Conservation (phyloP, 2,888 invertebrate species). For the Parnassius apollo region DNA sequence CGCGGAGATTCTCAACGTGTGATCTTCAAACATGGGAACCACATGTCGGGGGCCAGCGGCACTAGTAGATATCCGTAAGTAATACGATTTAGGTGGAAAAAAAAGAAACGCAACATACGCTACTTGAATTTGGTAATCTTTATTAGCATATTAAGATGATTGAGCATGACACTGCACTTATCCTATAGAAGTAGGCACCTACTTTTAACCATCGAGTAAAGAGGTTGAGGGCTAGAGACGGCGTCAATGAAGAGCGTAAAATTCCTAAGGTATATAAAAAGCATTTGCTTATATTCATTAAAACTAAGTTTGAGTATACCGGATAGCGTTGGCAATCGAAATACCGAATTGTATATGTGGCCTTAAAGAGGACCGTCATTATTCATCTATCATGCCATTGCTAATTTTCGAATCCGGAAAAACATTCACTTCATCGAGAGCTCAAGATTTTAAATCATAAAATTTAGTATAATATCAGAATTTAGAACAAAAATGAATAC, state of each 20-base stretch:
- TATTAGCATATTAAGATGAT: slow-evolving; percentile 8
- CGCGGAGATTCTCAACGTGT: slow-evolving; percentile 88
- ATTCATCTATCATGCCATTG: slow-evolving; percentile 18
- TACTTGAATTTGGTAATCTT: neutral
- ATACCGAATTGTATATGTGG: neutral
- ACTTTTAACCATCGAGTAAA: slow-evolving; percentile 7
- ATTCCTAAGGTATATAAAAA: neutral
- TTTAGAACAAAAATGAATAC: neutral
- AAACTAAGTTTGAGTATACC: slow-evolving; percentile 23
- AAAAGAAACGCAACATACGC: neutral
- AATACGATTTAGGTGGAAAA: slow-evolving; percentile 28
- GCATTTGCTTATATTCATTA: too few species aligned
- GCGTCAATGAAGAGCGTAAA: slow-evolving; percentile 1
- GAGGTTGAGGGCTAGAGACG: slow-evolving; percentile 24
- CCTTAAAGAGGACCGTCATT: slow-evolving; percentile 8
- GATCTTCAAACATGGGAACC: slow-evolving; percentile 87
- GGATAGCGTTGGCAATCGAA: slow-evolving; percentile 14
- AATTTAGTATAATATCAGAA: neutral
- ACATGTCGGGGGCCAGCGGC: slow-evolving; percentile 83
- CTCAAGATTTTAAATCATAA: slow-evolving; percentile 4
- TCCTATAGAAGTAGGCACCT: slow-evolving; percentile 22
- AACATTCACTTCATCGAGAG: slow-evolving; percentile 9
- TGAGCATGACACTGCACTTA: slow-evolving; percentile 20
- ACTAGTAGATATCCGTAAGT: slow-evolving; percentile 87
- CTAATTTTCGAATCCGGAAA: slow-evolving; percentile 2